Conservation (phyloP, 2,888 invertebrate genomes). For the Ephialtes manifestator region DNA sequence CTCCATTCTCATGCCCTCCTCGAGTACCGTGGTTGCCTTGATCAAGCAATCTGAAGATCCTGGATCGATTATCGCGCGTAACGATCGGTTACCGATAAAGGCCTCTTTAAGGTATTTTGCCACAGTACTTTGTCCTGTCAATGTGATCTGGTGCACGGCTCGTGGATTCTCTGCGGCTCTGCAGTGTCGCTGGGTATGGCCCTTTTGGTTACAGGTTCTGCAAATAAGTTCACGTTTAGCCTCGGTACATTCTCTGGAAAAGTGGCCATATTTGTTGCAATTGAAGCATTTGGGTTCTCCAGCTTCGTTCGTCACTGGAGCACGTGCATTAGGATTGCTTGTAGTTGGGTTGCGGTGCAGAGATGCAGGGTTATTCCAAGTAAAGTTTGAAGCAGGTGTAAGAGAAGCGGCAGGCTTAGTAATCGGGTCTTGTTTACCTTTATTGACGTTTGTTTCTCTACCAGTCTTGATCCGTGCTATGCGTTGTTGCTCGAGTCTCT, state of each 20-base stretch:
- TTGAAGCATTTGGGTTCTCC: constrained; percentile 33
- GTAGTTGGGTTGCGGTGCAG: too few relatives aligned
- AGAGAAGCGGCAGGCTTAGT: background rate
- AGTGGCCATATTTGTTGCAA: constrained; percentile 31
- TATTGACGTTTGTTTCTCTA: too few relatives aligned
- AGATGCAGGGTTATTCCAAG: too few relatives aligned
- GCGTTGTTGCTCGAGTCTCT: constrained; percentile 16
- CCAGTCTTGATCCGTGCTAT: constrained; percentile 5
- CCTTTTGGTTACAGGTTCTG: constrained; percentile 18
- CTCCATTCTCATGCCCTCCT: background rate
- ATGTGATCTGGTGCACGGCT: constrained; percentile 7
- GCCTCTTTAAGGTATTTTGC: constrained; percentile 28
- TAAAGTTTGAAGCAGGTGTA: background rate
- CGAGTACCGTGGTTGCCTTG: background rate
- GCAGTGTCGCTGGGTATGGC: constrained; percentile 35
- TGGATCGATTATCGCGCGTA: constrained; percentile 39
- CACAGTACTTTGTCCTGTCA: background rate
- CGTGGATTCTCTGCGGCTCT: background rate
- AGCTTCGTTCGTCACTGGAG: constrained; percentile 7
- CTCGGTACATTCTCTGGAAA: constrained; percentile 9
- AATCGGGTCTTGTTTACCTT: background rate
- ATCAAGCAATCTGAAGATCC: constrained; percentile 44
- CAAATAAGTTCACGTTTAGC: constrained; percentile 23
- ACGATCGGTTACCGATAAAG: background rate
- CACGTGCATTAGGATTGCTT: background rate